Evolutionary conservation across 2,113 vertebrate species (phyloP).

Genomic region (Cyprinodon tularosa): DNA sequence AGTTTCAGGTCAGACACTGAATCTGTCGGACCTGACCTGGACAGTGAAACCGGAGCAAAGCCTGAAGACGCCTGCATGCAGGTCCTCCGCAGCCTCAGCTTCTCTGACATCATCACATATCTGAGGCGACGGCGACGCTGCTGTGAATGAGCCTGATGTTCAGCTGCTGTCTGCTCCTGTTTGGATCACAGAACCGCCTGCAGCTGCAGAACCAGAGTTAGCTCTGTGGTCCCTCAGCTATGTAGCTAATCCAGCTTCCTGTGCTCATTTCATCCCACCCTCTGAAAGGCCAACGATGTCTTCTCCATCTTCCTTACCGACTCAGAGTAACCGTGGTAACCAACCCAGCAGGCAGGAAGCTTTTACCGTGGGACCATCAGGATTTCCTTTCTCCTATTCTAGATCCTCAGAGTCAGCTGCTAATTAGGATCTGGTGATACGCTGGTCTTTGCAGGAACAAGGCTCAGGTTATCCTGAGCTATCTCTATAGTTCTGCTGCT

Average conservation of each 20-base stretch:
- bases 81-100: conserved; percentile 1
- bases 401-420: not conserved
- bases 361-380: not conserved
- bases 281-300: not conserved
- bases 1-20: not conserved
- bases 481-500: no score
- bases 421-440: not conserved
- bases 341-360: no score
- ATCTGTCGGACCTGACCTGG: not conserved
- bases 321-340: no score
- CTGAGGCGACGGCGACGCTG: conserved; percentile 6
- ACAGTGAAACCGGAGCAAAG: not conserved
- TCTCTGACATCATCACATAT: conserved; percentile 18
- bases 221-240: not conserved
- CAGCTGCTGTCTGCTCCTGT: conserved; percentile 14
- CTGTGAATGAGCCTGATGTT: conserved; percentile 10
- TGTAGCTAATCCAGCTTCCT: not conserved
- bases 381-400: no score
- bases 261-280: not conserved
- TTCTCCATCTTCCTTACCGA: no score
- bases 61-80: not conserved
- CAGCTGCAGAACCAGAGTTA: not conserved
- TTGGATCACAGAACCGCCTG: conserved; percentile 8
- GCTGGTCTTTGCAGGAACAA: no score
- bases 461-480: no score